Conservation (phyloP, 2,113 vertebrate genomes). For the Poeciliopsis retropinna region DNA sequence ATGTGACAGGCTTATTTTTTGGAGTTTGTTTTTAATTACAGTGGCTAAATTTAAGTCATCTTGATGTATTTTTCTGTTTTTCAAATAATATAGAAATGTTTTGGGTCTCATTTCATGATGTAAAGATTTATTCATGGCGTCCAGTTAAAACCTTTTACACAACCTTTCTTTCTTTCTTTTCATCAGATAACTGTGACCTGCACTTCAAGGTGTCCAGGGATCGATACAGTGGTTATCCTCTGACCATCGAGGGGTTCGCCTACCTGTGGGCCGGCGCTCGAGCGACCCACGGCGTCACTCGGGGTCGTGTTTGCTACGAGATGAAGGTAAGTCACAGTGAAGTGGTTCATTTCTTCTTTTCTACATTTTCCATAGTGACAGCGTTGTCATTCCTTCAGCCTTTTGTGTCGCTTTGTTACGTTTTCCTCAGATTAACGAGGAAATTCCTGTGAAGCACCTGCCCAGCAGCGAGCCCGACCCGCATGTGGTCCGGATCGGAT, state of each 20-base stretch:
- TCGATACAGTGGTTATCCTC: conserved; percentile 88
- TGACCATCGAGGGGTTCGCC: conserved; percentile 92
- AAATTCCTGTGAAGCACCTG: conserved; percentile 90
- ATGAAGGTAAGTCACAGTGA: conserved; percentile 82
- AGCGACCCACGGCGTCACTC: conserved; percentile 85
- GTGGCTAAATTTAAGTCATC: neutral
- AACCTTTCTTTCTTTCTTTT: neutral
- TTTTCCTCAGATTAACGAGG: conserved; percentile 85
- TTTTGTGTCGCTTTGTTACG: neutral
- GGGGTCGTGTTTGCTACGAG: conserved; percentile 88
- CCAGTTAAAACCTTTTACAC: neutral
- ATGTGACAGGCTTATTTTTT: neutral
- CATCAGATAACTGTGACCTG: conserved; percentile 90
- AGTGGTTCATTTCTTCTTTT: neutral
- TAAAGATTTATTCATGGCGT: neutral
- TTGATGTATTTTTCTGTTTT: neutral
- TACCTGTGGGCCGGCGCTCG: conserved; percentile 91
- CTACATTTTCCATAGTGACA: neutral
- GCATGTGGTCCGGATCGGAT: conserved; percentile 89
- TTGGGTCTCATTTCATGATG: neutral
- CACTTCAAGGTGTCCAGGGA: conserved; percentile 92
- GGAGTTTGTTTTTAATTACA: neutral
- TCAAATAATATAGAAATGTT: neutral
- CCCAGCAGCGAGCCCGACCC: conserved; percentile 88
- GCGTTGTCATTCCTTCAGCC: neutral